Base-by-base conservation (phyloP, 2,888 invertebrate genomes). In the Cheilosia scutellata region DNA sequence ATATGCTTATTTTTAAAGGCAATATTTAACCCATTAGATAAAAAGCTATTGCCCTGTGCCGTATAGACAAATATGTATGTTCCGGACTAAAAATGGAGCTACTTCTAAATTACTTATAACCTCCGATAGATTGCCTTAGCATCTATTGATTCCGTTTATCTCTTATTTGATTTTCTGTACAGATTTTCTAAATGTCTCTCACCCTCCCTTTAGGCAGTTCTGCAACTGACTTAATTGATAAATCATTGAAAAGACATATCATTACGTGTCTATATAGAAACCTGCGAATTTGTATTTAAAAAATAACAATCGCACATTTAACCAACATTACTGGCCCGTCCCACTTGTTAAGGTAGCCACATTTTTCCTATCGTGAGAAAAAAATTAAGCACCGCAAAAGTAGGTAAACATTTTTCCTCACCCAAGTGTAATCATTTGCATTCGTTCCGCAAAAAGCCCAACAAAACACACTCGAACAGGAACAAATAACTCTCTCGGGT, bases 401-500 rank as follows among this genome's bases (percentile, higher is more conserved):
- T 78, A 58, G 57, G 78, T 63, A 71, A 70, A 71, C 62, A 53
- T 57, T 70, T 47, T 47, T 40, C 27, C 27, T 55, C 47, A 25
- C 70, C 31, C 40, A 31, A 57, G 47, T 57, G 37, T 37, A 63
- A 66, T 58, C 58, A 62, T 70, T 77, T 77, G 68, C 68, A 77
- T 62, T 70, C 76, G 58, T 68, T 76, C 42, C 58, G 44, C 44
- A 33, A 25, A 16, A 25, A 55, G 33, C 11, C 16, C 11, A 49
- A 55, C 40, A 53, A 60, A 66, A 75, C 47, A 47, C 16, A 25
- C 31, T 13, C 51, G 37, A 76, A 40, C 77, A 70, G 51, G 42
- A 76, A 76, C 76, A 76, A 66, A 51, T 68, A 68, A 60, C 60
- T 76, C 76, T 76, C 68, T 58, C 60, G 68, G 58, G 7, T 47